A percentile compares a stretch with the other conserved stretches of the same genome.
phyloP scores from a whole-genome alignment of 2,797 vertebrate species.

The Syngnathus rostellatus region DNA sequence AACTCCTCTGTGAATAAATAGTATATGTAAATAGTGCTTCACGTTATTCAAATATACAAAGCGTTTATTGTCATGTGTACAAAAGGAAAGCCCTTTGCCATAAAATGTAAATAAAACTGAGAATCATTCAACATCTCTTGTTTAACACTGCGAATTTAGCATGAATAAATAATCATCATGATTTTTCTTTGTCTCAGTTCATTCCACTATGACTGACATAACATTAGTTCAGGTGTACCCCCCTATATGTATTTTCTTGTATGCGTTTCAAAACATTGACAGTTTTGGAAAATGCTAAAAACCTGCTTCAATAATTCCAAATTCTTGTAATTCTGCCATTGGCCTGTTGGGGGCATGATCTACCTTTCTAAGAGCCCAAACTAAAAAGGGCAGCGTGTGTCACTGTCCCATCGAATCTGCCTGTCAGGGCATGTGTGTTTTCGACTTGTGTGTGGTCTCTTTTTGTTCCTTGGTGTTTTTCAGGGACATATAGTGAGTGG shows the following conservation, averaged over 20 bases:
- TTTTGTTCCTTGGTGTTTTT: constrained; percentile 6
- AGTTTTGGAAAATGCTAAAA: neutral
- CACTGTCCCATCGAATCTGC: neutral
- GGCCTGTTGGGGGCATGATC: constrained; percentile 61
- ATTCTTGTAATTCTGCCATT: constrained; percentile 30
- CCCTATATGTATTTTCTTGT: too few species aligned
- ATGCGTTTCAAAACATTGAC: too few species aligned
- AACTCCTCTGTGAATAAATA: too few species aligned
- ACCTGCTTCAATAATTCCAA: neutral
- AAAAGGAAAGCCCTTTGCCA: neutral
- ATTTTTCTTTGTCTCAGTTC: too few species aligned
- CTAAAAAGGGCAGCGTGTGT: constrained; percentile 3
- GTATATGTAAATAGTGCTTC: too few species aligned
- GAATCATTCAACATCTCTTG: neutral
- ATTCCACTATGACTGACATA: too few species aligned
- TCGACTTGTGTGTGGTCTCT: neutral
- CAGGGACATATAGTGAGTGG: constrained; percentile 6
- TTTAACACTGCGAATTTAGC: neutral
- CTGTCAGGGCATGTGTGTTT: neutral
- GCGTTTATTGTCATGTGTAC: too few species aligned
- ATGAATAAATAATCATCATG: too few species aligned
- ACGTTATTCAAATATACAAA: too few species aligned
- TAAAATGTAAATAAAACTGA: neutral
- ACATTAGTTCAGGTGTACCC: too few species aligned
- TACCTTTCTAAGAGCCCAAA: constrained; percentile 24